Evolutionary conservation across 2,113 vertebrate genomes (phyloP).

Genomic region (Carassius carassius): DNA sequence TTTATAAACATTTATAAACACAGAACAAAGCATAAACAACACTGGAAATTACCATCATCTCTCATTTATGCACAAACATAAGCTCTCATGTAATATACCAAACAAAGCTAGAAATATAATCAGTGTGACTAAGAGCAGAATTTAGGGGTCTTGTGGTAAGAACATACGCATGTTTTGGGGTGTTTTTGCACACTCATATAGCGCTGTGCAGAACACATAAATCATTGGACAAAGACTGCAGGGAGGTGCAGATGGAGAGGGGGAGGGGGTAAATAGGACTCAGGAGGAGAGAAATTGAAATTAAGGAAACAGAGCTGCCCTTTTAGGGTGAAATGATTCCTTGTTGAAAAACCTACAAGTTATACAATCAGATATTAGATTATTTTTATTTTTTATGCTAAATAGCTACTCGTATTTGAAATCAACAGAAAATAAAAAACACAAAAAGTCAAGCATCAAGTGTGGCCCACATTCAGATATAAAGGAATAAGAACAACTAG

Average conservation of each 20-base stretch:
- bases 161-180: not conserved
- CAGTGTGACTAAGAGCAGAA: not conserved
- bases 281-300: constrained; percentile 49
- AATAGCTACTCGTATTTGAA: not conserved
- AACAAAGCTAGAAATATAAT: not conserved
- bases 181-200: not conserved
- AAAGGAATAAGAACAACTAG: not conserved
- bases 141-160: not conserved
- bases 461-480: not conserved
- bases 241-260: constrained; percentile 69
- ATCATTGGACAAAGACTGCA: constrained; percentile 47
- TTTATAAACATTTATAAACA: not conserved
- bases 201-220: not conserved
- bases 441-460: not conserved
- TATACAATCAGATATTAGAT: too few relatives aligned
- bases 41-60: not conserved
- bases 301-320: not conserved
- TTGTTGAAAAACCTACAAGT: too few relatives aligned
- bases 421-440: not conserved
- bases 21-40: not conserved
- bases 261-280: constrained; percentile 70
- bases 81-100: not conserved
- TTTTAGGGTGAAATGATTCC: not conserved
- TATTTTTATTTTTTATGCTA: not conserved
- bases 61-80: not conserved